phyloP scores from a whole-genome alignment of 2,797 vertebrate genomes.

The Lutjanus campechanus region DNA sequence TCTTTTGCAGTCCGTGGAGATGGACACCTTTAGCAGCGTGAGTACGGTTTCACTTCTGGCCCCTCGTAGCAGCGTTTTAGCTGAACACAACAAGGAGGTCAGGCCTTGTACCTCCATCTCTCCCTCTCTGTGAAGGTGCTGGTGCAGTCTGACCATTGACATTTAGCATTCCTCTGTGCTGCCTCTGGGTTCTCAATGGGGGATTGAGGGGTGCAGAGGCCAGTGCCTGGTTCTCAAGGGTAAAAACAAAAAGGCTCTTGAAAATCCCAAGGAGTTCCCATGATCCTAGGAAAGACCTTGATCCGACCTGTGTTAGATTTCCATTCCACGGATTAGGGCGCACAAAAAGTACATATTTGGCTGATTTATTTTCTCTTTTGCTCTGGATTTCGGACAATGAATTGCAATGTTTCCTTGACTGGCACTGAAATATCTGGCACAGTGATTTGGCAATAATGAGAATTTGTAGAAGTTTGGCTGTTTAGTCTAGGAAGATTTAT shows the following conservation, averaged over 20 bases:
- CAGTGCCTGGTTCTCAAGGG: constrained; percentile 87
- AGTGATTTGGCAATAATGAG: constrained; percentile 44
- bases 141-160: constrained; percentile 83
- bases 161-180: constrained; percentile 84
- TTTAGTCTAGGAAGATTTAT: constrained; percentile 17
- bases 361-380: constrained; percentile 84
- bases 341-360: constrained; percentile 90
- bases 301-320: constrained; percentile 89
- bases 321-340: constrained; percentile 91
- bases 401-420: constrained; percentile 84
- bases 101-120: constrained; percentile 76
- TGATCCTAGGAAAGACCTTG: constrained; percentile 91
- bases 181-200: constrained; percentile 85
- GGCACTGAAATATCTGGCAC: constrained; percentile 59
- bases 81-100: constrained; percentile 69
- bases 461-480: constrained; percentile 45
- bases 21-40: constrained; percentile 82
- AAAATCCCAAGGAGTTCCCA: constrained; percentile 93
- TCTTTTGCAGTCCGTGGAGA: constrained; percentile 67
- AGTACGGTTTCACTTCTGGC: constrained; percentile 79
- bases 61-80: constrained; percentile 44
- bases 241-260: constrained; percentile 95
- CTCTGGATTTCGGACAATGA: constrained; percentile 75
- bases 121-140: constrained; percentile 82
- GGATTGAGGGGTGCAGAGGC: constrained; percentile 89